Percentiles rank a stretch among this genome's conserved stretches.
These are phyloP conservation scores for Chouioia cunea DNA, from an alignment of 2,888 invertebrate genomes.

Conservation along the genomic window DNA sequence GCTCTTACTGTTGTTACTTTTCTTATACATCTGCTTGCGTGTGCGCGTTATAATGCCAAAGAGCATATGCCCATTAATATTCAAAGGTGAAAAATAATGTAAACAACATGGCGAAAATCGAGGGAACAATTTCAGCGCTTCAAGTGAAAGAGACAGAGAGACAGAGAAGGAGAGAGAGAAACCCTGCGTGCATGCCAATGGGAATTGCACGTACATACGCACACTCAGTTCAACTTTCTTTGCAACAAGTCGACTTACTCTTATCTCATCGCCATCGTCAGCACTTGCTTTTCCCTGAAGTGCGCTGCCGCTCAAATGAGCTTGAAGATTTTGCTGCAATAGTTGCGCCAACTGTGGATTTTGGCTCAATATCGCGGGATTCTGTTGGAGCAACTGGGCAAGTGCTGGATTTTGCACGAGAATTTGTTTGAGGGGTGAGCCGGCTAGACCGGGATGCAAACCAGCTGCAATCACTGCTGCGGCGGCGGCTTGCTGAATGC, in stretches of 20 bases:
- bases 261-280: constrained; percentile 61
- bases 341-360: constrained; percentile 65
- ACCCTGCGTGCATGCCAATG: constrained; percentile 29
- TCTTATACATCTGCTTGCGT: constrained; percentile 48
- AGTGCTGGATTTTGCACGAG: constrained; percentile 64
- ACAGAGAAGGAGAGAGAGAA: constrained; percentile 32
- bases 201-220: too few relatives aligned
- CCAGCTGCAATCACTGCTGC: constrained; percentile 39
- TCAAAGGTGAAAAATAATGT: constrained; percentile 69
- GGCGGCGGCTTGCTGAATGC: constrained; percentile 47
- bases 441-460: constrained; percentile 48
- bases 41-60: constrained; percentile 63
- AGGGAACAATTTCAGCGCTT: constrained; percentile 66
- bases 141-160: constrained; percentile 44
- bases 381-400: constrained; percentile 64
- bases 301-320: constrained; percentile 64
- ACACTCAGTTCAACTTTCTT: too few relatives aligned
- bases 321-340: constrained; percentile 66
- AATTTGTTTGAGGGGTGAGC: constrained; percentile 63
- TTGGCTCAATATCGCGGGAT: constrained; percentile 63
- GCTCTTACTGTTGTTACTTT: constrained; percentile 65
- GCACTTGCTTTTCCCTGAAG: constrained; percentile 59
- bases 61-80: constrained; percentile 69
- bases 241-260: too few relatives aligned
- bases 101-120: constrained; percentile 68